Evolutionary conservation across 2,888 invertebrate genomes (phyloP), one percentile per base, ranked within the genome.

Genomic region (Oeneis ivallda): DNA sequence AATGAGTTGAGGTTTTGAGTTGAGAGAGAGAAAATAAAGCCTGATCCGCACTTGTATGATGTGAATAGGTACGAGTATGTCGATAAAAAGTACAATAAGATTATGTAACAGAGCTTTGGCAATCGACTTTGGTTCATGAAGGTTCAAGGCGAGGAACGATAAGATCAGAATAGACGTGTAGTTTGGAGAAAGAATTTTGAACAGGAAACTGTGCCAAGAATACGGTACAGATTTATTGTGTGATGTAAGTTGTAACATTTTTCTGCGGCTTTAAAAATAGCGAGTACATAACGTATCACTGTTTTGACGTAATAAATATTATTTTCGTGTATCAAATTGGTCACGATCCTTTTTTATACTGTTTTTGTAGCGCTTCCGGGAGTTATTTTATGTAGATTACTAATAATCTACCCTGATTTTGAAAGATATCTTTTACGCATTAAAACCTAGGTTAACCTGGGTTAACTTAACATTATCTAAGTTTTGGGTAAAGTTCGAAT

Each of bases 81-180:
- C 47, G 3, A 10, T 17, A 50, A 17, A 50, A 11, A 26, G 17
- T 26, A 19, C 49, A 26, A 56, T 19, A 41, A 19, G 11, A 8
- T 56, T 56, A 56, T 19, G 19, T 56, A 56, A 56, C 19, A 56
- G 13, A 41, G 41, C 19, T 54, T 56, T 56, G 56, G 56, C 56
- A 56, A 56, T 41, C 19, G 19, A 56, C 39, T 39, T 39, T 13
- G 8, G 56, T 41, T 56, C 41, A 56, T 11, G 41, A 19, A 10
- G 41, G 56, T 56, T 56, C 56, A 56, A 56, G 56, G 56, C 11
- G 2, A 56, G 39, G 1, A 39, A 11, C 56, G 56, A 41, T 56
- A 41, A 39, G 39, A 56, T 41, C 56, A n/a, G 52, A 52, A 52
- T 52, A 52, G 52, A 52, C 34, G 15, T 5, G 43, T 9, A 17